phyloP scores from a whole-genome alignment of 2,113 vertebrate species.

The Carassius gibelio region DNA sequence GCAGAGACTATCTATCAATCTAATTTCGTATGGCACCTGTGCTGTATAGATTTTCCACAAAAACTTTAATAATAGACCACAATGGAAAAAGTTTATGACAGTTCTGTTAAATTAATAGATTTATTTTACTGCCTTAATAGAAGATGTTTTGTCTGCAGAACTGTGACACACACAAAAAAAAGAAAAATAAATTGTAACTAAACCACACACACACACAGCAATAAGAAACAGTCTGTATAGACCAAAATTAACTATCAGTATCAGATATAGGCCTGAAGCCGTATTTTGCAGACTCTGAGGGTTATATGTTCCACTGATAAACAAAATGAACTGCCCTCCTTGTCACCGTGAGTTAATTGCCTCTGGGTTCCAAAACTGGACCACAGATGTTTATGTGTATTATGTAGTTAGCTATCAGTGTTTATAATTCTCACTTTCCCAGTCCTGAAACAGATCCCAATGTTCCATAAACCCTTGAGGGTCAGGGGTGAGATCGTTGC shows the following conservation, averaged over 20 bases:
- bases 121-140: neutral
- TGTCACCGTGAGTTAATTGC: conserved; percentile 43
- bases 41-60: neutral
- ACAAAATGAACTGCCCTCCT: conserved; percentile 45
- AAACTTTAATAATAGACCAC: neutral
- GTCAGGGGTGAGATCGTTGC: conserved; percentile 49
- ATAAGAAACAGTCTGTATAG: neutral
- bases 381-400: conserved; percentile 27
- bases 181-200: neutral
- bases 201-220: conserved; percentile 4
- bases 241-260: neutral
- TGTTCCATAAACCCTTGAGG: conserved; percentile 38
- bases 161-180: neutral
- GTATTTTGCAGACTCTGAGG: conserved; percentile 4
- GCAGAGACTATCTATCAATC: neutral
- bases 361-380: conserved; percentile 38
- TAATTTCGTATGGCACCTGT: neutral
- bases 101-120: conserved; percentile 8
- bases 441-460: conserved; percentile 39
- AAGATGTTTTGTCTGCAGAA: conserved; percentile 13
- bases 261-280: conserved; percentile 17
- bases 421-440: conserved; percentile 37
- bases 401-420: conserved; percentile 42
- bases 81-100: neutral
- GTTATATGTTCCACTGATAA: conserved; percentile 38